Evolutionary conservation across 2,888 invertebrate genomes (phyloP).

Genomic region (Tachina grossa): DNA sequence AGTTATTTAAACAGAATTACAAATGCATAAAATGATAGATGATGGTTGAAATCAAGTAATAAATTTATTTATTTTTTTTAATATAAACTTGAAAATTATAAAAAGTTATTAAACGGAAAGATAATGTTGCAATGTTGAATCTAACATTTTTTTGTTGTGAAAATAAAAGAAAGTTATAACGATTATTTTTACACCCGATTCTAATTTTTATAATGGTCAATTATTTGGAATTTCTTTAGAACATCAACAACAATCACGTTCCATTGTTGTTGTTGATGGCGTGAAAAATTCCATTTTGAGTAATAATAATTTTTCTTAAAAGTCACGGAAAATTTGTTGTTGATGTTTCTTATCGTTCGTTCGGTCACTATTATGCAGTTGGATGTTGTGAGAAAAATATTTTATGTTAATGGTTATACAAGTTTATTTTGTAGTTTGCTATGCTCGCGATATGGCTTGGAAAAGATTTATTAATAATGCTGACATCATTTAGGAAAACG

Average conservation of each 20-base stretch:
- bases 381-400: not conserved
- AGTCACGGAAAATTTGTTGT: conserved; percentile 18
- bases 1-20: conserved; percentile 6
- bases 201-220: conserved; percentile 36
- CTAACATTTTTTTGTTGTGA: conserved; percentile 24
- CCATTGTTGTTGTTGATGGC: conserved; percentile 16
- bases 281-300: conserved; percentile 13
- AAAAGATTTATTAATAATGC: too few species aligned
- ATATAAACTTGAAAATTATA: conserved; percentile 10
- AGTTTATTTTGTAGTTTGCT: not conserved
- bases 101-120: conserved; percentile 20
- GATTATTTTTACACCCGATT: conserved; percentile 17
- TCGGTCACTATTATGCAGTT: not conserved
- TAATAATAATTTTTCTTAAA: conserved; percentile 5
- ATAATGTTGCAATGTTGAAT: conserved; percentile 25
- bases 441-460: too few species aligned
- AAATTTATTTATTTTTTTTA: not conserved
- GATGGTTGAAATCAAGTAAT: not conserved
- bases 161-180: conserved; percentile 41
- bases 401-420: not conserved
- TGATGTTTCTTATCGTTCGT: not conserved
- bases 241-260: conserved; percentile 20
- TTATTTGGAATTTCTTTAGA: conserved; percentile 57
- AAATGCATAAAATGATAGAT: conserved; percentile 14
- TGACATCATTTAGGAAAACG: too few species aligned